A percentile compares a stretch with the other conserved stretches of the same genome.
Evolutionary conservation across 2,888 invertebrate species (phyloP).

Genomic region (Tetramorium bicarinatum): DNA sequence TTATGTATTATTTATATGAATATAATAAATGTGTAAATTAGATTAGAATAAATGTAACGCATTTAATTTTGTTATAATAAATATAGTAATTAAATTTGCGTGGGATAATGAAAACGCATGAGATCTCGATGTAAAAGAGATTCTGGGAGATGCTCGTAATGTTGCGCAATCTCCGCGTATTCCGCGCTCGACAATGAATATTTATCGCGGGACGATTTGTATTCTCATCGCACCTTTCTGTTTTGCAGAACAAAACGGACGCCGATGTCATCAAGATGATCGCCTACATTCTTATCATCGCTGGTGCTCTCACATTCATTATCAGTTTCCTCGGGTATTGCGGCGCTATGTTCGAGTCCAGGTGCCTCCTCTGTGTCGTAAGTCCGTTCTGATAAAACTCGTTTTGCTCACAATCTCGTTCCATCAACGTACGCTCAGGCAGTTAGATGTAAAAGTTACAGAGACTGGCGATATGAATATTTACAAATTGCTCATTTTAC

Average conservation of each 20-base stretch:
- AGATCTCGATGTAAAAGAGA: background rate
- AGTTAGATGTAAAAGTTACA: background rate
- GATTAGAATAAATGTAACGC: background rate
- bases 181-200: slow-evolving; percentile 15
- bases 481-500: background rate
- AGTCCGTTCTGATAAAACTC: slow-evolving; percentile 83
- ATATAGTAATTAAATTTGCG: background rate
- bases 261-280: slow-evolving; percentile 90
- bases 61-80: background rate
- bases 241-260: slow-evolving; percentile 81
- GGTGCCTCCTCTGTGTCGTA: slow-evolving; percentile 90
- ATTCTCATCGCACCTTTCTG: slow-evolving; percentile 33
- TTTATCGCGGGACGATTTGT: background rate
- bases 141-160: background rate
- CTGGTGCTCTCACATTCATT: slow-evolving; percentile 91
- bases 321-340: slow-evolving; percentile 92
- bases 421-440: background rate
- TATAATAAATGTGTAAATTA: background rate
- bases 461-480: background rate
- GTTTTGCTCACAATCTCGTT: background rate
- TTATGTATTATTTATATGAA: background rate
- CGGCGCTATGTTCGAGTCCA: slow-evolving; percentile 90
- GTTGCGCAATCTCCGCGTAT: slow-evolving; percentile 5
- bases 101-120: background rate
- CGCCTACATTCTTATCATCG: slow-evolving; percentile 90